Conservation (phyloP, 2,797 vertebrate species). For the Pangasius larnaudii region DNA sequence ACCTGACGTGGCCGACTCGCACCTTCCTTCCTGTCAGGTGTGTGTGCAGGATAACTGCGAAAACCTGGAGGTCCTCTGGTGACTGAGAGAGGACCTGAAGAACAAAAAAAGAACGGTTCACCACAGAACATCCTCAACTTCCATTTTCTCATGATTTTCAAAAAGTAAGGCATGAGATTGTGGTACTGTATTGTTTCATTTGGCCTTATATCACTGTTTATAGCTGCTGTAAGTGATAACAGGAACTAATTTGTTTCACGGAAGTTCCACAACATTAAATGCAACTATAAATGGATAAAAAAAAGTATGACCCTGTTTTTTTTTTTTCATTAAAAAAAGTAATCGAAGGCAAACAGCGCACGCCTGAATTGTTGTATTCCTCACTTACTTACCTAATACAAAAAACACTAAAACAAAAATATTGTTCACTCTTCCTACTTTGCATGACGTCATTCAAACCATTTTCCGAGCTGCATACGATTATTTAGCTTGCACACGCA, state of each 20-base stretch:
- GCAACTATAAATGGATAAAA: neutral
- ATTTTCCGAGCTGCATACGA: neutral
- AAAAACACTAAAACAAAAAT: neutral
- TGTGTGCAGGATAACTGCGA: slow-evolving; percentile 69
- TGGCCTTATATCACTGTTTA: neutral
- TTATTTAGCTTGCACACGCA: neutral
- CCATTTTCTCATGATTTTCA: neutral
- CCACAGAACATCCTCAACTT: neutral
- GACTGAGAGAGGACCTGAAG: slow-evolving; percentile 55
- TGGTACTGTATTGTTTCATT: neutral
- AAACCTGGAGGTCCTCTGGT: slow-evolving; percentile 67
- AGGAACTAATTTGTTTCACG: neutral
- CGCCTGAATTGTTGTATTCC: neutral
- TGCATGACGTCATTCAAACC: neutral
- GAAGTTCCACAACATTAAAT: neutral
- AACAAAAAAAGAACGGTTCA: neutral
- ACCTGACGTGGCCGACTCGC: slow-evolving; percentile 73
- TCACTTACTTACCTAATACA: no score
- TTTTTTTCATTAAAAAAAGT: no score
- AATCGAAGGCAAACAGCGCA: neutral
- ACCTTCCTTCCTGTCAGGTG: slow-evolving; percentile 72
- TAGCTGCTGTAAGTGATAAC: neutral
- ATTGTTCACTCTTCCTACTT: neutral
- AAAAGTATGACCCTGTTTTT: no score
- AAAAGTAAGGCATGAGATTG: neutral